Evolutionary conservation across 2,797 vertebrate species (phyloP), one percentile per base, ranked within the genome.

Genomic region (Bovichtus diacanthus): DNA sequence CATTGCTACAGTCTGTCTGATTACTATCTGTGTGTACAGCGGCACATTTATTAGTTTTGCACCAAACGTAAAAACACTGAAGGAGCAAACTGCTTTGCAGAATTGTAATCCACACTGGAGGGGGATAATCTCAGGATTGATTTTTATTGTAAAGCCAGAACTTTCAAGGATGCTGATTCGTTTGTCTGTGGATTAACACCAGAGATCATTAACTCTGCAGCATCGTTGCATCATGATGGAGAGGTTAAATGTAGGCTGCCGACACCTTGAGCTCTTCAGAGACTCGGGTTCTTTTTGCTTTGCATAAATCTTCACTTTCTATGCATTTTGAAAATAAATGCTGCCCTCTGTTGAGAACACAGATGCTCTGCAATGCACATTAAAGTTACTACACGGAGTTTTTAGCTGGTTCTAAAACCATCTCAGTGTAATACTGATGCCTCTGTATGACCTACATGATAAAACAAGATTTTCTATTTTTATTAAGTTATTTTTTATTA

Each of bases 281-380:
- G 11, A 59, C 55, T 47, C 25, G 6, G 49, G 12, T n/a, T 69
- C 53, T 9, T 16, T 47, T 55, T 70, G 38, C 11, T 3, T 3
- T 10, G 10, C 12, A 0, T 1, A 13, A 56, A 31, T 27, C 50
- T 12, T 74, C 9, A 29, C 7, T 16, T 59, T n/a, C n/a, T n/a
- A 46, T 21, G 18, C 6, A 27, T 27, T 76, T 70, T 23, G 12
- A 68, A 72, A 80, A 85, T 25, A 86, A 86, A 92, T 80, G 75
- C 87, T 87, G 83, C 93, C 93, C 88, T 83, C 94, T 94, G 41
- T 56, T 90, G 93, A 70, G 4, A 19, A 46, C 6, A 27, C 9
- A 13, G 15, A 1, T 1, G 6, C 7, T 1, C 7, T 80, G 58
- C 87, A 85, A 3, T 44, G 39, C 53, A 3, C 1, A 46, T 27